Evolutionary conservation across 2,113 vertebrate genomes (phyloP).

Genomic region (Phaethon lepturus): DNA sequence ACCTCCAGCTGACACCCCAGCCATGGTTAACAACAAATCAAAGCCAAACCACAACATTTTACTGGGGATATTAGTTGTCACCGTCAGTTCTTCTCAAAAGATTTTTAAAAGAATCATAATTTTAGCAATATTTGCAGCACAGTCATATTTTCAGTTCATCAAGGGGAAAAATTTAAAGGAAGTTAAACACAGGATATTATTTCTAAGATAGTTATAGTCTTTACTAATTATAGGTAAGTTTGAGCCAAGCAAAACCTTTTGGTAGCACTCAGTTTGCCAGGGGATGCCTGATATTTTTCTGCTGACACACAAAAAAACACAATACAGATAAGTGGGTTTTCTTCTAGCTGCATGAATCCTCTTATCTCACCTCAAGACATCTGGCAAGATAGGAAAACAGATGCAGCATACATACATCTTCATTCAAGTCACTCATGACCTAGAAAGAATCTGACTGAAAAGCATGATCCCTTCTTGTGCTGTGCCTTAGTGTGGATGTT

Average conservation of each 20-base stretch:
- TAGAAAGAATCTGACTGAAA: not conserved
- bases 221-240: not conserved
- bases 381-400: slow-evolving; percentile 12
- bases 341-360: not conserved
- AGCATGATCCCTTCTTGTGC: not conserved
- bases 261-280: not conserved
- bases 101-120: not conserved
- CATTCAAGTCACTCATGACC: slow-evolving; percentile 36
- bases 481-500: not conserved
- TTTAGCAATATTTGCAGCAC: not conserved
- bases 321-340: not conserved
- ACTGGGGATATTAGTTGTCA: not conserved
- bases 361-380: slow-evolving; percentile 29
- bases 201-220: not conserved
- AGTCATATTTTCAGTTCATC: not conserved
- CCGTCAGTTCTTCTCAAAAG: not conserved
- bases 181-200: not conserved
- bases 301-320: not conserved
- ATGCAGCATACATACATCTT: slow-evolving; percentile 22
- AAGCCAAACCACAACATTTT: slow-evolving; percentile 34
- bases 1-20: not conserved
- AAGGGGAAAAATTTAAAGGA: not conserved
- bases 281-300: not conserved
- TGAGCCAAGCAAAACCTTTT: slow-evolving; percentile 1
- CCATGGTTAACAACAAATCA: slow-evolving; percentile 15